phyloP scores from a whole-genome alignment of 2,888 invertebrate species.

The Drosophila kuntzei region DNA sequence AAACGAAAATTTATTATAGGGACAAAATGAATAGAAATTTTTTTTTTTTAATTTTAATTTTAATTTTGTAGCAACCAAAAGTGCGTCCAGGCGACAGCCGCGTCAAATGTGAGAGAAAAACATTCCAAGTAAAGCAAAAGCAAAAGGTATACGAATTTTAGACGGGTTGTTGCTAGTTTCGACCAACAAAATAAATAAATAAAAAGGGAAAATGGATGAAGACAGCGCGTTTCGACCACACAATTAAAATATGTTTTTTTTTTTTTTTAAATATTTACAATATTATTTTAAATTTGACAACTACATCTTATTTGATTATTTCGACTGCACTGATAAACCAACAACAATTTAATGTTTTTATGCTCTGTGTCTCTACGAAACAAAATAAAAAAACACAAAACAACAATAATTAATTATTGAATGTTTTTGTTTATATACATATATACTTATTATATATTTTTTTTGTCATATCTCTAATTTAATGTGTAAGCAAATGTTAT shows the following conservation, averaged over 20 bases:
- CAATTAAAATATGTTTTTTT: background rate
- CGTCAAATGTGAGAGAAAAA: conserved; percentile 50
- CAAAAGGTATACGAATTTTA: conserved; percentile 10
- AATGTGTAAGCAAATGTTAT: conserved; percentile 73
- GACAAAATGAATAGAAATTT: conserved; percentile 6
- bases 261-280: background rate
- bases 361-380: conserved; percentile 70
- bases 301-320: conserved; percentile 23
- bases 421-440: conserved; percentile 16
- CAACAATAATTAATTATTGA: conserved; percentile 35
- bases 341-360: conserved; percentile 31
- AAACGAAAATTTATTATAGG: conserved; percentile 14
- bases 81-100: conserved; percentile 41
- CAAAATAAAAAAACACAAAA: conserved; percentile 26
- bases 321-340: conserved; percentile 44
- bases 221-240: conserved; percentile 15
- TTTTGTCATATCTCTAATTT: conserved; percentile 58
- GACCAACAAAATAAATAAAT: no score
- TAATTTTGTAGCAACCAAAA: conserved; percentile 34
- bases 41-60: conserved; percentile 20
- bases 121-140: conserved; percentile 49
- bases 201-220: background rate
- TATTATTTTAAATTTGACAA: conserved; percentile 9
- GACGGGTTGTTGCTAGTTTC: conserved; percentile 10
- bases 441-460: conserved; percentile 43